Conservation (phyloP, 2,797 vertebrate species). For the Enteromius trimaculatus region DNA sequence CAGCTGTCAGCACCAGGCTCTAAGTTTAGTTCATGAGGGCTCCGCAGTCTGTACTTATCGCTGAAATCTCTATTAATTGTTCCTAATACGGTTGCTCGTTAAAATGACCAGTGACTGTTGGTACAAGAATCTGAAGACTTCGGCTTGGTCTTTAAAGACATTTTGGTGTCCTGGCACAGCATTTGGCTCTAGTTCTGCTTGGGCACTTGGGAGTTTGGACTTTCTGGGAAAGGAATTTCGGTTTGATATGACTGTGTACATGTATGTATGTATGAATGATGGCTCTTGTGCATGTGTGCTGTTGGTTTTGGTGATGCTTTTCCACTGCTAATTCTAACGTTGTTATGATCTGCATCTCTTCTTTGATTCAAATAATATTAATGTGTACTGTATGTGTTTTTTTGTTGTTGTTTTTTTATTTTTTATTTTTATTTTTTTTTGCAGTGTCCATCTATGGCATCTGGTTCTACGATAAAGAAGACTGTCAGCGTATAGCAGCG, state of each 20-base stretch:
- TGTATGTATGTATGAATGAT: neutral
- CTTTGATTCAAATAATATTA: neutral
- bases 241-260: neutral
- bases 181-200: constrained; percentile 25
- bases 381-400: neutral
- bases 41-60: neutral
- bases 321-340: neutral
- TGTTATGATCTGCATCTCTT: neutral
- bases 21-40: constrained; percentile 19
- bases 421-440: no score
- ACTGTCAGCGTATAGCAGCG: constrained; percentile 94
- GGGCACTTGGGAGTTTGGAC: constrained; percentile 22
- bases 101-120: neutral
- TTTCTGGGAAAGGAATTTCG: constrained; percentile 33
- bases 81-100: neutral
- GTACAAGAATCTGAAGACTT: constrained; percentile 11
- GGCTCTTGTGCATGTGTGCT: neutral
- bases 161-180: constrained; percentile 16
- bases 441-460: constrained; percentile 96
- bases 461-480: constrained; percentile 97
- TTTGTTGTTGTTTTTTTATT: no score
- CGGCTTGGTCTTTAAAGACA: neutral
- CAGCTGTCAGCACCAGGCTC: constrained; percentile 41
- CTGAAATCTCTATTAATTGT: neutral
- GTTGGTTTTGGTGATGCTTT: neutral